These are phyloP conservation scores for Alcis repandata DNA, from an alignment of 2,888 invertebrate species.

Conservation along the genomic window DNA sequence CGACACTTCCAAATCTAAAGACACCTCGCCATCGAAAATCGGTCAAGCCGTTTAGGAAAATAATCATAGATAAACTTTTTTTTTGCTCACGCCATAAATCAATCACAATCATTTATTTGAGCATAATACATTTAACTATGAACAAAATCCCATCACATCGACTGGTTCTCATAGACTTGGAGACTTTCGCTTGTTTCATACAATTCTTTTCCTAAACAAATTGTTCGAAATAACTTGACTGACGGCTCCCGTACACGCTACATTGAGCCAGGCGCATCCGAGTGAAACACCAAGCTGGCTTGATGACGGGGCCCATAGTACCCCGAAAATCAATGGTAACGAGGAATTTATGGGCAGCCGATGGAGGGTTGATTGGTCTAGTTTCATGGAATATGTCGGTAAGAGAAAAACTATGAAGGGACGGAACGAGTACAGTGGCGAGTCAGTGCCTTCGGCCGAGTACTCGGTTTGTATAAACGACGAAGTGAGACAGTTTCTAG, in stretches of 20 bases:
- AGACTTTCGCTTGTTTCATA: not conserved
- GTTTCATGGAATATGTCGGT: not conserved
- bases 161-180: not conserved
- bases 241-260: conserved; percentile 8
- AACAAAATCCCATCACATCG: too few relatives aligned
- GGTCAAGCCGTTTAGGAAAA: too few relatives aligned
- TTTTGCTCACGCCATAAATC: too few relatives aligned
- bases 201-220: not conserved
- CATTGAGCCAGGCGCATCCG: conserved; percentile 14
- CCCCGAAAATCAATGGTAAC: conserved; percentile 16
- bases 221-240: conserved; percentile 1
- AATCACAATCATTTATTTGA: too few relatives aligned
- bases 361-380: conserved; percentile 1
- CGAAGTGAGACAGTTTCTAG: too few relatives aligned
- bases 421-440: too few relatives aligned
- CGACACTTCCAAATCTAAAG: too few relatives aligned
- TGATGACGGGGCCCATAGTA: conserved; percentile 3
- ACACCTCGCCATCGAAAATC: too few relatives aligned
- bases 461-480: too few relatives aligned
- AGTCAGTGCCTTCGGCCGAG: too few relatives aligned
- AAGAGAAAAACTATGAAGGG: not conserved
- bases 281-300: conserved; percentile 13
- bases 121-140: too few relatives aligned
- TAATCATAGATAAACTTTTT: too few relatives aligned
- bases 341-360: conserved; percentile 10